A percentile compares a stretch with the other conserved stretches of the same genome.
These are phyloP conservation scores for Cheilosia vernalis DNA, from an alignment of 2,888 invertebrate species.

Conservation along the genomic window DNA sequence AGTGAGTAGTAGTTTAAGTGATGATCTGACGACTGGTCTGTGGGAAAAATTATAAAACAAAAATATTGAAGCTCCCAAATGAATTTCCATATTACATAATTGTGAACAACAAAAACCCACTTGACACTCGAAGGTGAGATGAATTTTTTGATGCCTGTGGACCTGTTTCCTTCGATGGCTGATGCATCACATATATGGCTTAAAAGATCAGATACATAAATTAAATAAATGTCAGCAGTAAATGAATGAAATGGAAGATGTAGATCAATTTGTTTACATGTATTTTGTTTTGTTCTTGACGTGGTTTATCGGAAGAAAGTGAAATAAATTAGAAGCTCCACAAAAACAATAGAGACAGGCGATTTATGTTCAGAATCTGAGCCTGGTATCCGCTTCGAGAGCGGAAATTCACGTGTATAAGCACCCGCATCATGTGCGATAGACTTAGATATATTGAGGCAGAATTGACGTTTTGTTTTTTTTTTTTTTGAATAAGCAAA, in stretches of 20 bases:
- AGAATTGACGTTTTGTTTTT: neutral
- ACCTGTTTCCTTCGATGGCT: constrained; percentile 28
- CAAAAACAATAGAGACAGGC: neutral
- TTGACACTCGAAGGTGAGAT: constrained; percentile 2
- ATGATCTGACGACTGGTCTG: neutral
- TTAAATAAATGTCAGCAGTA: constrained; percentile 61
- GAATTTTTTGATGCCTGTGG: neutral
- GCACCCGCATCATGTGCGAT: constrained; percentile 5
- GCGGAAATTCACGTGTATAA: neutral
- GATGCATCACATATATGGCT: constrained; percentile 48
- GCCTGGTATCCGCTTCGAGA: constrained; percentile 2
- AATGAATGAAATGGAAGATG: constrained; percentile 46
- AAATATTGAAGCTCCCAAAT: neutral
- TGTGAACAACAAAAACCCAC: neutral
- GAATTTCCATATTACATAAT: neutral
- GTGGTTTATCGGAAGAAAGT: constrained; percentile 3
- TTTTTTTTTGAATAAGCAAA: too few species aligned
- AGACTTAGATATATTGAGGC: neutral
- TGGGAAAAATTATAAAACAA: neutral
- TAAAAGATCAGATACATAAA: constrained; percentile 55
- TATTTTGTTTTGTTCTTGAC: constrained; percentile 15
- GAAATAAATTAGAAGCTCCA: neutral
- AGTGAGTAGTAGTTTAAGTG: neutral
- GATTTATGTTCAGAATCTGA: neutral
- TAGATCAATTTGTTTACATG: constrained; percentile 54